Percentiles rank a stretch among this genome's conserved stretches.
These are phyloP conservation scores for Nomada lathburiana DNA, from an alignment of 2,888 invertebrate species.

Conservation along the genomic window DNA sequence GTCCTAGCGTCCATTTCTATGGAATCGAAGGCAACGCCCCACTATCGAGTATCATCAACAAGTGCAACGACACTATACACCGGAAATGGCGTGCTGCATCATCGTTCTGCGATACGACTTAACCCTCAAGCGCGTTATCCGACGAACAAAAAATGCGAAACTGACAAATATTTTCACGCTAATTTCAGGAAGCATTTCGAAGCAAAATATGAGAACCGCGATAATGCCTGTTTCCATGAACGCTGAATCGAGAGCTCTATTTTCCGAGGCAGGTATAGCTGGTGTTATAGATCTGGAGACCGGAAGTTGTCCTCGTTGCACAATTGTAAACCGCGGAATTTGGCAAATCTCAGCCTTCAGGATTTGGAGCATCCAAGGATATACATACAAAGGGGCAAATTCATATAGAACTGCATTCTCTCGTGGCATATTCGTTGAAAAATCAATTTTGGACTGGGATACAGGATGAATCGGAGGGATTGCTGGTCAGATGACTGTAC, in stretches of 20 bases:
- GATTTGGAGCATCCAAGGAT: constrained; percentile 24
- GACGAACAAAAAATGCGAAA: background rate
- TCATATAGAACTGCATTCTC: constrained; percentile 27
- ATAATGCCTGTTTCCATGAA: constrained; percentile 37
- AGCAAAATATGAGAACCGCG: background rate
- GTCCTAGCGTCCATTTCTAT: constrained; percentile 35
- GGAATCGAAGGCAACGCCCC: constrained; percentile 1
- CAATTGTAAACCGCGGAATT: constrained; percentile 36
- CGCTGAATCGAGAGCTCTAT: constrained; percentile 29
- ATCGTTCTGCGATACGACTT: background rate
- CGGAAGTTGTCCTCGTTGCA: constrained; percentile 16
- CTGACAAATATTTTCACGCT: background rate
- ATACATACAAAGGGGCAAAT: background rate
- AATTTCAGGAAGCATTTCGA: background rate
- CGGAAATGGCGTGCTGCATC: constrained; percentile 1
- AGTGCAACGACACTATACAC: constrained; percentile 6
- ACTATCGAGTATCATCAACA: constrained; percentile 9
- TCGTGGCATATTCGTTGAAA: constrained; percentile 33
- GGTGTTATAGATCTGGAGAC: constrained; percentile 3
- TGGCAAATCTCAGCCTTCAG: constrained; percentile 26
- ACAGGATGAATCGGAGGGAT: constrained; percentile 18
- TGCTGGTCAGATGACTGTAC: background rate
- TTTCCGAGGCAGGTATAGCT: constrained; percentile 16
- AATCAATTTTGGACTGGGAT: constrained; percentile 45
- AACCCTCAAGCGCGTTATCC: background rate